These are phyloP conservation scores for Nomada flava DNA, from an alignment of 2,888 invertebrate species.

Conservation along the genomic window DNA sequence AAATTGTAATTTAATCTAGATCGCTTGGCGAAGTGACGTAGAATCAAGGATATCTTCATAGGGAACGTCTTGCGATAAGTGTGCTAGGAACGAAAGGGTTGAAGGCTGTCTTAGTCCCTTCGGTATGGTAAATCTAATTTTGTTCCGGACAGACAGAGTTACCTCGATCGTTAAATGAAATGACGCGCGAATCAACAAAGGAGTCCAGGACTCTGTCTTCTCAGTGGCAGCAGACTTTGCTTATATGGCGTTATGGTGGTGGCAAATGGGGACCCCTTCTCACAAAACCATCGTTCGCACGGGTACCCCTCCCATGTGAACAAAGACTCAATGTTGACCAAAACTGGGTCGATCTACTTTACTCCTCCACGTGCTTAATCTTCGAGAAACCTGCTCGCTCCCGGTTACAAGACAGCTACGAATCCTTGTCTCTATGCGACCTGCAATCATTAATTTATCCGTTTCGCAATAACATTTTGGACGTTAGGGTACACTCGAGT, in stretches of 20 bases:
- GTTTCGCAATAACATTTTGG: slow-evolving; percentile 28
- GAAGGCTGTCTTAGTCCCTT: no score
- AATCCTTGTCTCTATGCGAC: slow-evolving; percentile 6
- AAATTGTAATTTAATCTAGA: background rate
- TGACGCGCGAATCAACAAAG: slow-evolving; percentile 68
- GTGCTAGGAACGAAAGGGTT: no score
- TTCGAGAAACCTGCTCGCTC: slow-evolving; percentile 37
- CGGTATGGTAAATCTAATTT: no score
- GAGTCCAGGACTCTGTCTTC: slow-evolving; percentile 77
- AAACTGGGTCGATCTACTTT: slow-evolving; percentile 70
- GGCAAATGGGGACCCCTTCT: slow-evolving; percentile 72
- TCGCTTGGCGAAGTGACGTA: no score
- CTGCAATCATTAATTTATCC: slow-evolving; percentile 25
- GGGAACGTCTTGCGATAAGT: no score
- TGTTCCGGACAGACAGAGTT: slow-evolving; percentile 9
- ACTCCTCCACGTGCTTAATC: slow-evolving; percentile 41
- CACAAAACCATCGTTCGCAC: slow-evolving; percentile 60
- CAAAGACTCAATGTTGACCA: slow-evolving; percentile 54
- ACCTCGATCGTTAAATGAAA: slow-evolving; percentile 54
- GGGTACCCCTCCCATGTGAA: slow-evolving; percentile 63
- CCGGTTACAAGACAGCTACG: slow-evolving; percentile 15
- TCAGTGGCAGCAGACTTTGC: slow-evolving; percentile 69
- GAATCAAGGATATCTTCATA: no score
- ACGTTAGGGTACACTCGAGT: background rate
- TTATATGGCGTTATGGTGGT: slow-evolving; percentile 75